Evolutionary conservation across 2,797 vertebrate genomes (phyloP), one percentile per base, ranked within the genome.

Genomic region (Agapornis canus): DNA sequence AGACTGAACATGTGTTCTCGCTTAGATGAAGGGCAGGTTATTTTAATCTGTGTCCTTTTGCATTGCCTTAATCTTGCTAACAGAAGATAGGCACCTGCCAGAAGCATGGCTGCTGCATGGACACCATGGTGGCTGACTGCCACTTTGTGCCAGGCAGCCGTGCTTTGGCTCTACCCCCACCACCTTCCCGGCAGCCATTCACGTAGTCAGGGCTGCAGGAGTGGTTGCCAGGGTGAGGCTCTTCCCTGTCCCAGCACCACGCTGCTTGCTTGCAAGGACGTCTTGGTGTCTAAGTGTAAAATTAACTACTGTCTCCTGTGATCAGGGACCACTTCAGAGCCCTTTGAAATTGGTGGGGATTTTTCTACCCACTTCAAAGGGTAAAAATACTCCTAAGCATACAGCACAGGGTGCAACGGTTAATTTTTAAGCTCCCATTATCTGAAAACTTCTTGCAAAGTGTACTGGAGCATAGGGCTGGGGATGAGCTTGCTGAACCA

Each of bases 401-500:
- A 59, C 48, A 88, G 78, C 75, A 54, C 63, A 89, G 82, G 65
- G 64, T 14, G 31, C 89, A 90, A 75, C 61, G 14, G 95, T 95
- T 97, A 96, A 96, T 97, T 87, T 96, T 95, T 97, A 96, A 96
- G 68, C 92, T 64, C 68, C 17, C 54, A 89, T 94, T 94, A 93
- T 76, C 66, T 68, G 75, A 86, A 90, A 78, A 64, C 71, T 83
- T 79, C 71, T 87, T 95, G 71, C 89, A 81, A 95, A 85, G 82
- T 82, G 89, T 93, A 93, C 64, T 0, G 0, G 72, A 95, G 89
- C 72, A 5, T 91, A 66, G 40, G 71, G 72, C 45, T 5, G 18
- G 48, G 70, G 83, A 87, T 25, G 0, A 82, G 68, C 42, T 90
- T 70, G 57, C 66, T 89, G 90, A 81, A 93, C 61, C 69, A 68